Base-by-base conservation (phyloP, 1,140 invertebrate genomes). In the Bathynomus jamesi region DNA sequence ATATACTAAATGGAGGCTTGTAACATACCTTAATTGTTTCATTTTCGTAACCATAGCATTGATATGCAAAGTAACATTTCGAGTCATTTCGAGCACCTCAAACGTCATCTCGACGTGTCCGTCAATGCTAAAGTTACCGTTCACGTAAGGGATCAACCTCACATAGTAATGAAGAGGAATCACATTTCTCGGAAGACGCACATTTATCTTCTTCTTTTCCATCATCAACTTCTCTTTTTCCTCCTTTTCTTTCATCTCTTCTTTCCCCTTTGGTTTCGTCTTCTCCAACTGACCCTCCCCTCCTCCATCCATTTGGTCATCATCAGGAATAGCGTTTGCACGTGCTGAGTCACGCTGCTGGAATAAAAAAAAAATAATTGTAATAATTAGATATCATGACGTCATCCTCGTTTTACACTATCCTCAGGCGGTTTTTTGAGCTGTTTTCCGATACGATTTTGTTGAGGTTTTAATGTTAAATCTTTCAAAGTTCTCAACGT, bases 41-140 rank as follows among this genome's bases (percentile, higher is more conserved):
- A 29, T 73, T 71, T 13, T 21, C 10, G 73, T 65, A 4, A 67
- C 65, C 24, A 77, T 65, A 62, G 76, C 63, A 61, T 31, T 71
- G 21, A 68, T 66, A 53, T 77, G 76, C 2, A 77, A 32, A 10
- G 76, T 77, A 24, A 77, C 63, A 32, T 71, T 68, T 2, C 1
- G 5, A 1, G 71, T 74, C 1, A 46, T 7, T 4, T 62, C 25
- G 29, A 61, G 46, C 4, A 32, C 64, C 28, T 69, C 27, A 21
- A 77, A 63, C 25, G 25, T 17, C 17, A 77, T 68, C 4, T 24
- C 31, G 4, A 69, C 67, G 30, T 53, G 8, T 10, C 67, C 67
- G 11, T 4, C 17, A 4, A 69, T 5, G 1, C 46, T 61, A 17
- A 69, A 62, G 30, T 69, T 28, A 17, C 67, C 67, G 28, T 69